Percentiles rank a stretch among this genome's conserved stretches.
Conservation (phyloP, 2,113 vertebrate genomes). For the Garra rufa region DNA sequence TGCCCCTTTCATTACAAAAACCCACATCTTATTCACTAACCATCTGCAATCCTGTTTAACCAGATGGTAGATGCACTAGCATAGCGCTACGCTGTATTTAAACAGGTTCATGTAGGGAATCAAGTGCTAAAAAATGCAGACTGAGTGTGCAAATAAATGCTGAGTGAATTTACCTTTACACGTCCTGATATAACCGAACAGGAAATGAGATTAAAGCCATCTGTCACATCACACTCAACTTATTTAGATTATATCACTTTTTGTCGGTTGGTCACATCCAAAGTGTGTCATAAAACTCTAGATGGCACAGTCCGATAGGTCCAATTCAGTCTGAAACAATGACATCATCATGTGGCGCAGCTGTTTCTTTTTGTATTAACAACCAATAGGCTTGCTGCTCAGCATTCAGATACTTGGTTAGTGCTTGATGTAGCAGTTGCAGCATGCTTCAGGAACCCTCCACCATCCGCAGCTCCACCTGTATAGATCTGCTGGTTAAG, state of each 20-base stretch:
- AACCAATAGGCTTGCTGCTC: too few relatives aligned
- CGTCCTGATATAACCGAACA: background rate
- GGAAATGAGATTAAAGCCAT: background rate
- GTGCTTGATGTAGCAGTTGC: too few relatives aligned
- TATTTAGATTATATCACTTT: background rate
- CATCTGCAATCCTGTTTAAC: background rate
- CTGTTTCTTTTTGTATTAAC: too few relatives aligned
- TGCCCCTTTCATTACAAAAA: background rate
- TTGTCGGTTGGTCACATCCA: background rate
- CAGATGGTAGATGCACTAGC: background rate
- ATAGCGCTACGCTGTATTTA: background rate
- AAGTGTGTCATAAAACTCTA: too few relatives aligned
- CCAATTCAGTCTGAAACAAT: too few relatives aligned
- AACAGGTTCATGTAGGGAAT: background rate
- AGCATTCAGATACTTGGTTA: too few relatives aligned
- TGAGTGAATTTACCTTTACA: background rate
- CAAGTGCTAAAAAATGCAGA: background rate
- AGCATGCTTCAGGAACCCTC: too few relatives aligned
- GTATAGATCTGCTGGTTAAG: too few relatives aligned
- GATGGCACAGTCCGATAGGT: too few relatives aligned
- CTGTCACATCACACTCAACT: background rate
- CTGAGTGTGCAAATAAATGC: background rate
- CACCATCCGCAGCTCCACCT: too few relatives aligned
- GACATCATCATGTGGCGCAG: too few relatives aligned
- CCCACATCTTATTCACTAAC: background rate